phyloP scores from a whole-genome alignment of 2,797 vertebrate species.

The Notamacropus eugenii region DNA sequence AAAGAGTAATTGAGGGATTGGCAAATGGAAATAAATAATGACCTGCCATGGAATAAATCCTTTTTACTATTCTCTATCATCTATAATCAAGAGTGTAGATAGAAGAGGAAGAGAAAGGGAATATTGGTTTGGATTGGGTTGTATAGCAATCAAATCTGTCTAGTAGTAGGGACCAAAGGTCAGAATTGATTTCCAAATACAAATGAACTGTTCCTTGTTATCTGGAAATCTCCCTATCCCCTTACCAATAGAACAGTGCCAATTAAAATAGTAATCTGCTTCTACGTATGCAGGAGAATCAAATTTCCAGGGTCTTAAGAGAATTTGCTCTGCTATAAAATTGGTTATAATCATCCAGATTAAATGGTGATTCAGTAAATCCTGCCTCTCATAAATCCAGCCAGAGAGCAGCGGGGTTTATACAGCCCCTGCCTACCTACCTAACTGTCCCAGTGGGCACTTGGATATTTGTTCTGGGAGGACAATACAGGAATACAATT shows the following conservation, averaged over 20 bases:
- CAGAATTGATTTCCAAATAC: constrained; percentile 24
- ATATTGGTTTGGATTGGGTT: not conserved
- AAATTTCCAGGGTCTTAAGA: constrained; percentile 32
- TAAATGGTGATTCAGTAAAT: constrained; percentile 27
- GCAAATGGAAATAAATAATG: constrained; percentile 29
- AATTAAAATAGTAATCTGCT: constrained; percentile 6
- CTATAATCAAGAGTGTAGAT: constrained; percentile 19
- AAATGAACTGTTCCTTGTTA: not conserved
- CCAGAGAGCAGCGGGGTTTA: not conserved
- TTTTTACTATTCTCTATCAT: constrained; percentile 8
- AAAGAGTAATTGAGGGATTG: constrained; percentile 22
- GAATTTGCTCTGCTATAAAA: constrained; percentile 18
- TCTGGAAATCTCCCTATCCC: constrained; percentile 11
- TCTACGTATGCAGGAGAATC: constrained; percentile 44
- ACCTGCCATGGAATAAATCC: not conserved
- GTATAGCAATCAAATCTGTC: not conserved
- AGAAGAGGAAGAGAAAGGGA: constrained; percentile 5
- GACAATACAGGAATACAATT: not conserved
- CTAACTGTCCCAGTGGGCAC: not conserved
- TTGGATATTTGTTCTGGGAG: not conserved
- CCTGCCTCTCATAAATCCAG: not conserved
- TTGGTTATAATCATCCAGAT: constrained; percentile 24
- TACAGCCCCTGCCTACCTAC: not conserved
- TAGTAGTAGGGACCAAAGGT: not conserved
- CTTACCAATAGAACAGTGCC: constrained; percentile 2